A percentile compares a stretch with the other conserved stretches of the same genome.
Evolutionary conservation across 2,888 invertebrate species (phyloP).

Genomic region (Nineta flava): DNA sequence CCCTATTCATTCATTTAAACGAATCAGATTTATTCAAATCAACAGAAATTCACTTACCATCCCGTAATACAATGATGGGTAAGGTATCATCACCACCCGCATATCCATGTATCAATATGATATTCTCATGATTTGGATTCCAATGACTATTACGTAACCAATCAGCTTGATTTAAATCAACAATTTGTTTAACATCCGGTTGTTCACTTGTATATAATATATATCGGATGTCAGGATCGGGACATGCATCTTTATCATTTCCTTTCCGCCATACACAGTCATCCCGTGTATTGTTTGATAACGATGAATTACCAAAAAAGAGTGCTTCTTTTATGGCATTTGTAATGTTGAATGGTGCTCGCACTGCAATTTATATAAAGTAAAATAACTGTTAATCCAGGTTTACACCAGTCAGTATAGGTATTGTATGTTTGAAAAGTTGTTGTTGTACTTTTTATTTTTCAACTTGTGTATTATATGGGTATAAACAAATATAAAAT

Average conservation of each 20-base stretch:
- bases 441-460: too few relatives aligned
- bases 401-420: too few relatives aligned
- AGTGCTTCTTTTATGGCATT: slow-evolving; percentile 31
- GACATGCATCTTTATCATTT: slow-evolving; percentile 48
- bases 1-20: too few relatives aligned
- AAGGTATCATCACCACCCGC: slow-evolving; percentile 59
- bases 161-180: slow-evolving; percentile 44
- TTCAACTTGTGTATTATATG: too few relatives aligned
- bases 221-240: slow-evolving; percentile 49
- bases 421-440: too few relatives aligned
- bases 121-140: slow-evolving; percentile 51
- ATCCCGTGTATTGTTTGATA: slow-evolving; percentile 42
- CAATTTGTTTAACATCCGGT: slow-evolving; percentile 19
- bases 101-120: slow-evolving; percentile 59
- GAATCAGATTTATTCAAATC: too few relatives aligned
- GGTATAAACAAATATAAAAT: too few relatives aligned
- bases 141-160: slow-evolving; percentile 58
- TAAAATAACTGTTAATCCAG: too few relatives aligned
- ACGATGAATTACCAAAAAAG: slow-evolving; percentile 38
- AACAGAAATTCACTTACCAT: slow-evolving; percentile 34
- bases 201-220: slow-evolving; percentile 46
- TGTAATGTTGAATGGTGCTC: too few relatives aligned
- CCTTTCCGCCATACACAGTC: slow-evolving; percentile 54
- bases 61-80: slow-evolving; percentile 55
- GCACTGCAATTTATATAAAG: too few relatives aligned